Conservation (phyloP, 2,113 vertebrate species). For the Phyllostomus hastatus region DNA sequence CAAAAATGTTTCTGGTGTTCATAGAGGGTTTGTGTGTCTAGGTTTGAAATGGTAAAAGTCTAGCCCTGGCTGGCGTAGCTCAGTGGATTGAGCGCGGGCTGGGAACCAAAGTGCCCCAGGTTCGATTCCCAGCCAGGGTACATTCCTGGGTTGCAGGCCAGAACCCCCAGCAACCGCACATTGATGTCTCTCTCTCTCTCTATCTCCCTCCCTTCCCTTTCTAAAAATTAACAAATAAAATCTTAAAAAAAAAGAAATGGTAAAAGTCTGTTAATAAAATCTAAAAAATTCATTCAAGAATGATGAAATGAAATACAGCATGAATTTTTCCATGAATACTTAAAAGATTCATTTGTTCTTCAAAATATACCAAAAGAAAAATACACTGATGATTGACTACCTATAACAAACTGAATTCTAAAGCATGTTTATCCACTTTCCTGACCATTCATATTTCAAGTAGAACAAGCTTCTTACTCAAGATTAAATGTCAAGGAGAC, state of each 20-base stretch:
- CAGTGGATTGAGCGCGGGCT: too few relatives aligned
- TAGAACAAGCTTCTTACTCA: conserved; percentile 11
- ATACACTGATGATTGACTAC: conserved; percentile 64
- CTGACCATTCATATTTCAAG: conserved; percentile 16
- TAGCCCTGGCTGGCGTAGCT: too few relatives aligned
- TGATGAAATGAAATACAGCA: conserved; percentile 51
- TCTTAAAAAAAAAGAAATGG: too few relatives aligned
- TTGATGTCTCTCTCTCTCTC: too few relatives aligned
- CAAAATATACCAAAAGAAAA: conserved; percentile 64
- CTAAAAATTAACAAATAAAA: too few relatives aligned
- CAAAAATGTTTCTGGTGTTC: not conserved
- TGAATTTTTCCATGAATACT: conserved; percentile 62
- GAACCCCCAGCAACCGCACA: too few relatives aligned
- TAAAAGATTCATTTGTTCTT: conserved; percentile 68
- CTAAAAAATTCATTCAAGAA: conserved; percentile 46
- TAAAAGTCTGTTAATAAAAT: conserved; percentile 52
- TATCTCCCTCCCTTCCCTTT: too few relatives aligned
- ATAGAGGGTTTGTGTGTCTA: conserved; percentile 59
- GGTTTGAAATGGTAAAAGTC: conserved; percentile 53
- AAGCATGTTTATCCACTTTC: conserved; percentile 48
- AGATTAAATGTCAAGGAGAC: conserved; percentile 8
- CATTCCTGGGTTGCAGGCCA: too few relatives aligned
- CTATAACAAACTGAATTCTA: conserved; percentile 68
- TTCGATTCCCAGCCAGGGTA: too few relatives aligned
- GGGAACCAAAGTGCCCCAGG: too few relatives aligned